Evolutionary conservation across 2,113 vertebrate species (phyloP).

Genomic region (Saimiri boliviensis): DNA sequence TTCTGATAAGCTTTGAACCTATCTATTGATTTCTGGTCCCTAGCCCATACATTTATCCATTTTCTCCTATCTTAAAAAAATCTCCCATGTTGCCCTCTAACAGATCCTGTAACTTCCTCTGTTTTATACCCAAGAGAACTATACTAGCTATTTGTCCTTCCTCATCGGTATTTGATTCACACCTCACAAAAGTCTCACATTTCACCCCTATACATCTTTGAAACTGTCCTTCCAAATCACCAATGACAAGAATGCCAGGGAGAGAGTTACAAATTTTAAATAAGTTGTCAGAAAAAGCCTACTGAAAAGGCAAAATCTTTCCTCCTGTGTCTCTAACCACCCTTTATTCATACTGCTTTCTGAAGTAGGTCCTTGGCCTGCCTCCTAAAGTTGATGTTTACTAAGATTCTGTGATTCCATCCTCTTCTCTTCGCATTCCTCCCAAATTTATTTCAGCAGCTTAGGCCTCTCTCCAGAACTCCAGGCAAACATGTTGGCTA

Average conservation of each 20-base stretch:
- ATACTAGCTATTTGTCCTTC: not conserved
- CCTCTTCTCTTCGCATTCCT: slow-evolving; percentile 18
- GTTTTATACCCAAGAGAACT: not conserved
- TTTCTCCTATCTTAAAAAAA: not conserved
- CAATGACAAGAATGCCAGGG: not conserved
- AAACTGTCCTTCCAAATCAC: not conserved
- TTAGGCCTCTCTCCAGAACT: not conserved
- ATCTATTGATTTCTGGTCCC: not conserved
- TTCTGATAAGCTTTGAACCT: not conserved
- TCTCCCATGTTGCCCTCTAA: not conserved
- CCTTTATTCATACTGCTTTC: slow-evolving; percentile 1
- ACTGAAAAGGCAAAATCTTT: not conserved
- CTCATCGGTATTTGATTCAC: not conserved
- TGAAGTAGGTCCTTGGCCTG: not conserved
- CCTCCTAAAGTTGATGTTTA: not conserved
- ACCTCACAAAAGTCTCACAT: not conserved
- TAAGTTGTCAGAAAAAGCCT: not conserved
- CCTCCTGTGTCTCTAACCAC: not conserved
- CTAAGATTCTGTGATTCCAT: not conserved
- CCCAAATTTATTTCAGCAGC: not conserved
- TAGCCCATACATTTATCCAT: not conserved
- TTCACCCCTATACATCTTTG: not conserved
- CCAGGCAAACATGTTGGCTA: not conserved
- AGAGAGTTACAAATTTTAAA: slow-evolving; percentile 19
- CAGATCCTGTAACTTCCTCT: not conserved